These are phyloP conservation scores for Sebastes vulpes DNA, from an alignment of 2,797 vertebrate genomes.

Conservation along the genomic window DNA sequence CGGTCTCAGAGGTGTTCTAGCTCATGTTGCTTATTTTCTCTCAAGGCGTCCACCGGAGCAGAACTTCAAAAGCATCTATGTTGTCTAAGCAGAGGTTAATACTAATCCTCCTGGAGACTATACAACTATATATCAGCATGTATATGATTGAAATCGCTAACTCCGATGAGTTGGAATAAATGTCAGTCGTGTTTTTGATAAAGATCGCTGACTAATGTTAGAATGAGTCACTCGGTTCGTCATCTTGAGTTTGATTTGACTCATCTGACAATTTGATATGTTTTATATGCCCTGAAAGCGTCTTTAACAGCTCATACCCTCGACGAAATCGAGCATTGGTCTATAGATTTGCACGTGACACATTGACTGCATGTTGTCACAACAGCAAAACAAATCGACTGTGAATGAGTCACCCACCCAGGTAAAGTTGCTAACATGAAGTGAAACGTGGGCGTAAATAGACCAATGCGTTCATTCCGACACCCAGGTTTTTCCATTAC, in stretches of 20 bases:
- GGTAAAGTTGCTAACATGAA: conserved; percentile 20
- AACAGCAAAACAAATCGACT: neutral
- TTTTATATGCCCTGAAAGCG: neutral
- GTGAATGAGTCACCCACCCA: conserved; percentile 42
- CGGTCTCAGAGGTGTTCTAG: neutral
- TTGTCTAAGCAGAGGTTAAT: neutral
- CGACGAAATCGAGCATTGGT: neutral
- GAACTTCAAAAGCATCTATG: neutral
- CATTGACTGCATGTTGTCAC: conserved; percentile 17
- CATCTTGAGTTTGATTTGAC: conserved; percentile 1
- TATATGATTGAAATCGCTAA: neutral
- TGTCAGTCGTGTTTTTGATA: conserved; percentile 8
- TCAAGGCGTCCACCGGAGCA: neutral
- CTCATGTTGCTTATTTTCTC: conserved; percentile 7
- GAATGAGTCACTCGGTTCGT: conserved; percentile 29
- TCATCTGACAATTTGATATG: conserved; percentile 1
- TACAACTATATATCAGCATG: neutral
- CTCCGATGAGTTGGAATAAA: neutral
- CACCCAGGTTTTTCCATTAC: conserved; percentile 48
- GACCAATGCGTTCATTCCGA: conserved; percentile 23
- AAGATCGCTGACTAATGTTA: conserved; percentile 31
- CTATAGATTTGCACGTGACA: conserved; percentile 3
- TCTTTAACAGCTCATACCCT: neutral
- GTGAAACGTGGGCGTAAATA: conserved; percentile 29
- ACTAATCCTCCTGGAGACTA: neutral